Conservation (phyloP, 2,888 invertebrate species). For the Lordiphosa fenestrarum region DNA sequence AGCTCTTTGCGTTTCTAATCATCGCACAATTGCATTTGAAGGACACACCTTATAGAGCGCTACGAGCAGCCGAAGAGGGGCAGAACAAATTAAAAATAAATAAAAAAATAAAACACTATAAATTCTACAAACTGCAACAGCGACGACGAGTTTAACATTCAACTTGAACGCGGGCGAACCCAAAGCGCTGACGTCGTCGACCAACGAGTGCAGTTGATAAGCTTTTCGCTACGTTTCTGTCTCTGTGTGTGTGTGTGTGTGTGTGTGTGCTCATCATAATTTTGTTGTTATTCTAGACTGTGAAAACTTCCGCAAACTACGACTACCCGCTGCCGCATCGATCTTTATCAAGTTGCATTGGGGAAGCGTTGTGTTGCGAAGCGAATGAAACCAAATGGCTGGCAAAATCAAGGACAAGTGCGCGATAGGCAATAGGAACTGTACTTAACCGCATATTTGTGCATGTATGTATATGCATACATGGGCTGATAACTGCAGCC, state of each 20-base stretch:
- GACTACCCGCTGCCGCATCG: conserved; percentile 43
- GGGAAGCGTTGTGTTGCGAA: conserved; percentile 55
- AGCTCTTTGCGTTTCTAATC: conserved; percentile 71
- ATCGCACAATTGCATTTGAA: conserved; percentile 76
- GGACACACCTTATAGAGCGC: conserved; percentile 56
- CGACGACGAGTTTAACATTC: conserved; percentile 61
- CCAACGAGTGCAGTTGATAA: conserved; percentile 53
- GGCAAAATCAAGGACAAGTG: conserved; percentile 59
- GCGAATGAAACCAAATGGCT: conserved; percentile 30
- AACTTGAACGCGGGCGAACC: conserved; percentile 75
- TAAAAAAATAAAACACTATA: conserved; percentile 21
- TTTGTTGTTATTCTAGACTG: conserved; percentile 50
- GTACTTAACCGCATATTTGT: conserved; percentile 49
- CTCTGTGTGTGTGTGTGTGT: conserved; percentile 1
- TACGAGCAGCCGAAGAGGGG: conserved; percentile 25
- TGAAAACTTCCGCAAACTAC: conserved; percentile 52
- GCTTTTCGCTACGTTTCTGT: conserved; percentile 31
- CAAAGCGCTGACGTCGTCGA: conserved; percentile 28
- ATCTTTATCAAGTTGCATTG: conserved; percentile 73
- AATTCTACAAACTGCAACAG: conserved; percentile 23
- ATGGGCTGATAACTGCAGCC: conserved; percentile 26
- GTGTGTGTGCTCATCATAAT: conserved; percentile 49
- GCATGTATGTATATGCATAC: conserved; percentile 17
- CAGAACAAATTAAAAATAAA: conserved; percentile 62
- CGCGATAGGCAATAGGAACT: conserved; percentile 54